phyloP scores from a whole-genome alignment of 2,888 invertebrate genomes.

The Oscheius sp. region DNA sequence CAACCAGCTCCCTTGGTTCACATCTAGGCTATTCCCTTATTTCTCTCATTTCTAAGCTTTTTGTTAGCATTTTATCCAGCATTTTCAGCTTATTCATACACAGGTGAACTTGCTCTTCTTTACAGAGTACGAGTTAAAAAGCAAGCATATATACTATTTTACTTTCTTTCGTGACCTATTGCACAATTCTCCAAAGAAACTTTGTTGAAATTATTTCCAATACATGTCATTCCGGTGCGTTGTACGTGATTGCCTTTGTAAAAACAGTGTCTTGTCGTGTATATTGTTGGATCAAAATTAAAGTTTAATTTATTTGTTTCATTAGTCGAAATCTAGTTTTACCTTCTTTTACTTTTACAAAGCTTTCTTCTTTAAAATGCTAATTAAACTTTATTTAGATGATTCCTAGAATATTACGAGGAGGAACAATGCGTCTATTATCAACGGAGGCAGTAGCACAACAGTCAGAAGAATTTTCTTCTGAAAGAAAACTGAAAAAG shows the following conservation, averaged over 20 bases:
- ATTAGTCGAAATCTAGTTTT: neutral
- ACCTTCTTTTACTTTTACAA: neutral
- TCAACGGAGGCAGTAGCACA: constrained; percentile 21
- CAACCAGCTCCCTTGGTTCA: constrained; percentile 45
- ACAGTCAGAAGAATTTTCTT: constrained; percentile 2
- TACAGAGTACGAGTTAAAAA: too few relatives aligned
- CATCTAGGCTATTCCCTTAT: constrained; percentile 28
- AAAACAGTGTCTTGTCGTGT: too few relatives aligned
- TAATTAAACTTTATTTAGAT: neutral
- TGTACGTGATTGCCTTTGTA: neutral
- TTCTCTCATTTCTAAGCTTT: neutral
- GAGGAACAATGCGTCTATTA: neutral
- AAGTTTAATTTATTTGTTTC: neutral
- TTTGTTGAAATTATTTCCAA: neutral
- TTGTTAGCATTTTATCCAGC: neutral
- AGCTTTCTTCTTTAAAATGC: neutral
- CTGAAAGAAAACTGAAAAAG: constrained; percentile 36
- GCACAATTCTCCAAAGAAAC: neutral
- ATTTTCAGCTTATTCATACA: neutral
- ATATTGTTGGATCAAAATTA: neutral
- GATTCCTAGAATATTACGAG: neutral
- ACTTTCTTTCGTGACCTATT: neutral
- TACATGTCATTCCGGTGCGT: constrained; percentile 7
- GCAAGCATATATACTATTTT: too few relatives aligned
- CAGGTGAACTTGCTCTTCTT: neutral